Evolutionary conservation across 2,113 vertebrate genomes (phyloP).

Genomic region (Hemiprocne comata): DNA sequence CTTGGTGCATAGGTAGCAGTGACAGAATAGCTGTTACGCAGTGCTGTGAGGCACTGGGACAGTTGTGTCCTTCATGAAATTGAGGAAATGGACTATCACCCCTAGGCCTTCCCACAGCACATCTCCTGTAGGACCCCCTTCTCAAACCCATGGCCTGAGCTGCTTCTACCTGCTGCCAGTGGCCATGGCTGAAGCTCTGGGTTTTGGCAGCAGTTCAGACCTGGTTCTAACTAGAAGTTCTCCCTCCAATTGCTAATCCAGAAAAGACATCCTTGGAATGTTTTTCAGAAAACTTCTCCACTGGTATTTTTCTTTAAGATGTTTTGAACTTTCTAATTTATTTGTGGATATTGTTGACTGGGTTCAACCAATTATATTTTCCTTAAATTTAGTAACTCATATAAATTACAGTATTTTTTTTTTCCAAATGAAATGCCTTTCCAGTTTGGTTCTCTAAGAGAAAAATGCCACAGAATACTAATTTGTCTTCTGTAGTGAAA

Average conservation of each 20-base stretch:
- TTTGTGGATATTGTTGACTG: neutral
- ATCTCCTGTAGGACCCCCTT: neutral
- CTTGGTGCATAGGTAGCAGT: rapidly evolving
- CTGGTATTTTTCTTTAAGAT: neutral
- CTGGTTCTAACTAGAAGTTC: neutral
- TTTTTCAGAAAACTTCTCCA: neutral
- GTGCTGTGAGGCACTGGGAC: neutral
- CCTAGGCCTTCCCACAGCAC: neutral
- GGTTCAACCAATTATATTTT: neutral
- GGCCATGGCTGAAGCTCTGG: neutral
- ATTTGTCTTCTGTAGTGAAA: neutral
- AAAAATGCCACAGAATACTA: neutral
- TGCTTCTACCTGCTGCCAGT: neutral
- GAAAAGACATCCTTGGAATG: neutral
- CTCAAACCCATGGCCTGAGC: neutral
- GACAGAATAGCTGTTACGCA: rapidly evolving
- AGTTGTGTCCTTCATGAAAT: neutral
- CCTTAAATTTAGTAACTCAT: neutral
- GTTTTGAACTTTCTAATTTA: neutral
- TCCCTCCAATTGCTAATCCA: neutral
- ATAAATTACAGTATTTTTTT: neutral
- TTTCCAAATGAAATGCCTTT: neutral
- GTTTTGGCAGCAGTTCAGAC: neutral
- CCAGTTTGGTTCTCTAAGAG: neutral
- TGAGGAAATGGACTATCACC: neutral